Base-by-base conservation (phyloP, 2,797 vertebrate species). In the Mus spretus region DNA sequence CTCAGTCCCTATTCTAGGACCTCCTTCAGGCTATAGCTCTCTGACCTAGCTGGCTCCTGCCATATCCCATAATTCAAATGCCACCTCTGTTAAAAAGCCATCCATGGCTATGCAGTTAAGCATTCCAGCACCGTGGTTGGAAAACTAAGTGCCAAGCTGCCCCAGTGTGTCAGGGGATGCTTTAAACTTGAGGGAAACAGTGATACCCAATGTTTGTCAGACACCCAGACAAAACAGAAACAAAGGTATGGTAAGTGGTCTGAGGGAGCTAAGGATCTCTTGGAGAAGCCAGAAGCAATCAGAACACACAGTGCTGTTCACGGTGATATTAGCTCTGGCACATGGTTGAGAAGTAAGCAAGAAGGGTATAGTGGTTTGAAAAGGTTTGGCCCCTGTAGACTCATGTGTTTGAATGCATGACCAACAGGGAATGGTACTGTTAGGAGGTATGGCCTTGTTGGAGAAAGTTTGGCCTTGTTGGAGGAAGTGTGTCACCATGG, bases 141-240 rank as follows among this genome's bases (percentile, higher is more conserved):
- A 28, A 91, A 84, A 80, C 37, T 47, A 50, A 6, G 26, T 80
- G 63, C 74, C 79, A 57, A 44, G 22, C 6, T 83, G n/a, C 2
- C 19, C 78, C 50, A 34, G 14, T 22, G 8, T 24, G 11, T 44
- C 82, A 37, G 1, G 40, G 31, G 28, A 79, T 28, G 91, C 13
- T 94, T 91, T 65, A 65, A 72, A 91, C 77, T 81, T 57, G 78
- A 74, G 72, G 26, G 37, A 86, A 92, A 79, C 12, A 83, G 50
- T 47, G 79, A 81, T 59, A 40, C 1, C 31, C 22, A n/a, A 17
- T 6, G 63, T 86, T 59, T 40, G 81, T 28, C 34, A 82, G 82
- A 65, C 10, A 94, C 10, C 15, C 37, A 84, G 65, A 78, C 34
- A 78, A 96, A 87, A 89, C 24, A 89, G 80, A 90, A 57, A 34